Evolutionary conservation across 2,888 invertebrate species (phyloP), one percentile per base, ranked within the genome.

Genomic region (Pseudolycoriella hygida): DNA sequence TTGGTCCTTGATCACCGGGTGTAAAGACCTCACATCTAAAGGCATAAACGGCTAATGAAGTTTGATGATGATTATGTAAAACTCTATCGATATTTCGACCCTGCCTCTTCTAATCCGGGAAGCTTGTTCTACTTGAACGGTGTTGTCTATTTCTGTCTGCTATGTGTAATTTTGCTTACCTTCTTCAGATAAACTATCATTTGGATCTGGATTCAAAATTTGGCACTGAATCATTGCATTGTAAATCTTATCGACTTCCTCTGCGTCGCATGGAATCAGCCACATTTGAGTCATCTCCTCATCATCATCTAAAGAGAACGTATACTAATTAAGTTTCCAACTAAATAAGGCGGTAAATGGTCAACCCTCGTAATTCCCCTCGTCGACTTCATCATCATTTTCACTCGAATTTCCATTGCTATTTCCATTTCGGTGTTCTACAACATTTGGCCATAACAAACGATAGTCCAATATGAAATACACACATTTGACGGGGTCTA

Each of bases 151-250:
- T n/a, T 30, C 6, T 30, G 11, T 30, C 31, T 6, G 11, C 11
- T 30, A 30, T 30, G 31, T 10, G 11, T 30, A 10, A 30, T 30
- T 6, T 6, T 10, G 31, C 15, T 34, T 14, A 34, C 12, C 44
- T 15, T 25, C 44, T 17, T 44, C 44, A 2, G 44, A 44, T n/a
- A 44, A 39, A 39, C 38, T 44, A 37, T 44, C 80, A 39, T 72
- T 69, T 11, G 80, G 78, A 61, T 86, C 85, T 3, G 86, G 87
- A 68, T 88, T 82, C 48, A 87, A 66, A 14, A 76, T 73, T 63
- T 87, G 86, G 56, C 87, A 86, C 39, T 77, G 72, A 50, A 72
- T 76, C 71, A 88, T 76, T 6, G 82, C 76, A 56, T 76, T 70
- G 60, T 80, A 88, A 69, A 87, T 77, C 11, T 67, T 63, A 48